These are phyloP conservation scores for Pycnomerus fuliginosus DNA, from an alignment of 2,888 invertebrate species.

Conservation along the genomic window DNA sequence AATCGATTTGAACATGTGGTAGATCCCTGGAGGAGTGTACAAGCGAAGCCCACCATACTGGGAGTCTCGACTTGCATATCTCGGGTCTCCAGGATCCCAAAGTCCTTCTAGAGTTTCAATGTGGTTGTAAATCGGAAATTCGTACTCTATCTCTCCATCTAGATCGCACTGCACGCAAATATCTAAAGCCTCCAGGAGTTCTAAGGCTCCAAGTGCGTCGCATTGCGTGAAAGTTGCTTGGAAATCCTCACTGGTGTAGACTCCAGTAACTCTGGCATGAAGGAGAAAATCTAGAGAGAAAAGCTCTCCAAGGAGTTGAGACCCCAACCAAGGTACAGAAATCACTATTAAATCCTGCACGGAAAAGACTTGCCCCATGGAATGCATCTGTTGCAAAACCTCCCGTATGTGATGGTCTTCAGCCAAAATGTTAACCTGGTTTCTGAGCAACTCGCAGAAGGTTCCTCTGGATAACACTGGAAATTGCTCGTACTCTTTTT, in stretches of 20 bases:
- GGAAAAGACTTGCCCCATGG: slow-evolving; percentile 60
- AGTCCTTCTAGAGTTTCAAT: slow-evolving; percentile 66
- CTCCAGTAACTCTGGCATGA: slow-evolving; percentile 63
- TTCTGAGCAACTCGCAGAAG: slow-evolving; percentile 59
- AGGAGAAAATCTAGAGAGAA: slow-evolving; percentile 58
- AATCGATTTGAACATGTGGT: slow-evolving; percentile 63
- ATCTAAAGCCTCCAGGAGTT: slow-evolving; percentile 68
- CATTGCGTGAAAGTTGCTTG: slow-evolving; percentile 70
- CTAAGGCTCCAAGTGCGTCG: slow-evolving; percentile 67
- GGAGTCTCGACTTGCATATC: slow-evolving; percentile 51
- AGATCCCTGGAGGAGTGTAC: slow-evolving; percentile 57
- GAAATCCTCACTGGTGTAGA: slow-evolving; percentile 71
- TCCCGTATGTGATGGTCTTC: slow-evolving; percentile 64
- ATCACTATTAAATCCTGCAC: slow-evolving; percentile 64
- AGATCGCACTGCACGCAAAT: slow-evolving; percentile 70
- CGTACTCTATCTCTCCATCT: slow-evolving; percentile 71
- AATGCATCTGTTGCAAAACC: slow-evolving; percentile 62
- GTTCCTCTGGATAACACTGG: slow-evolving; percentile 63
- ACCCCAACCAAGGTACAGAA: slow-evolving; percentile 67
- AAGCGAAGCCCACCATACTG: slow-evolving; percentile 67
- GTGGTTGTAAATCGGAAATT: slow-evolving; percentile 71
- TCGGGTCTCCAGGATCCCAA: slow-evolving; percentile 62
- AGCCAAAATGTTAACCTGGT: slow-evolving; percentile 64
- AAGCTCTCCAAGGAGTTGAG: slow-evolving; percentile 66
- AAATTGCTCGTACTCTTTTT: slow-evolving; percentile 58